Conservation (phyloP, 2,888 invertebrate genomes). For the Cyaniris semiargus region DNA sequence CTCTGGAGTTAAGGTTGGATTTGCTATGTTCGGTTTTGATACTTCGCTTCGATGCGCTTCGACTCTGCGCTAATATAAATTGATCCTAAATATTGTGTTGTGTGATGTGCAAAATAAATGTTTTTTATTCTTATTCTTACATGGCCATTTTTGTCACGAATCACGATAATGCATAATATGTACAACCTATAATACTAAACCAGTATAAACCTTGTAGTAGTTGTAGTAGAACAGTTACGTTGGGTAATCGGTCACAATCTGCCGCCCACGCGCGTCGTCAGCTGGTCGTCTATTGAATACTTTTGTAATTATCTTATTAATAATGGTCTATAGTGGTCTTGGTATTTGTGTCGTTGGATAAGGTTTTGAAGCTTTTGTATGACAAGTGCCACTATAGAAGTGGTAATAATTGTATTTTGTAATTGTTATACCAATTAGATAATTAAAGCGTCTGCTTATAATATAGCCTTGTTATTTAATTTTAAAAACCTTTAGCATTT, state of each 20-base stretch:
- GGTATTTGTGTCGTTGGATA: constrained; percentile 21
- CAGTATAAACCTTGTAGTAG: constrained; percentile 50
- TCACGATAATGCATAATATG: neutral
- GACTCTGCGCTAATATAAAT: no score
- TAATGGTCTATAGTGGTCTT: constrained; percentile 28
- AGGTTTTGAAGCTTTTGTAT: constrained; percentile 35
- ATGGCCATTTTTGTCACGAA: no score
- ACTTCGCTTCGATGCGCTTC: no score
- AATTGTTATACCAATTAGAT: no score
- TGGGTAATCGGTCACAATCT: constrained; percentile 75
- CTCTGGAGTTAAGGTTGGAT: no score
- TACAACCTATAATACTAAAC: constrained; percentile 36
- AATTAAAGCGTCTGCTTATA: no score
- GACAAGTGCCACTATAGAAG: neutral
- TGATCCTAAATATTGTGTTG: no score
- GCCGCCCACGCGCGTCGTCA: constrained; percentile 59
- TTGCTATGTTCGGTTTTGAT: no score
- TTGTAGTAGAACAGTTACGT: constrained; percentile 67
- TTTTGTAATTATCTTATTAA: constrained; percentile 32
- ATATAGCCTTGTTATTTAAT: no score
- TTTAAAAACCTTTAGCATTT: no score
- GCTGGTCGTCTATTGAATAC: constrained; percentile 34
- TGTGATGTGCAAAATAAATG: no score
- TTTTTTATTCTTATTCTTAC: no score
- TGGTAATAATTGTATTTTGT: neutral